Base-by-base conservation (phyloP, 1,140 invertebrate genomes). In the Onthophagus taurus region DNA sequence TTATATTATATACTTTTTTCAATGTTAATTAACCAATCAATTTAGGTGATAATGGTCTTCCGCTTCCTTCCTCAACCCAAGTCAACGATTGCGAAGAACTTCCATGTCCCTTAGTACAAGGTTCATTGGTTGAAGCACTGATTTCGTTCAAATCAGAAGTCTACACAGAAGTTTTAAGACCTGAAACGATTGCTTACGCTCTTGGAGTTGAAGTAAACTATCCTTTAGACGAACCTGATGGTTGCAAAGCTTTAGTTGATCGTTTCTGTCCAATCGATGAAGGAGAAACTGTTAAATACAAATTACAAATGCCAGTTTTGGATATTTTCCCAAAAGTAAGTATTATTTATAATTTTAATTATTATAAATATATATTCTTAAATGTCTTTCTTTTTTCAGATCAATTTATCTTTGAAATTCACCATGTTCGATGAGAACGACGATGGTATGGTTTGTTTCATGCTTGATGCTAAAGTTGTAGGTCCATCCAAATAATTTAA, bases 251-350 rank as follows among this genome's bases (percentile, higher is more conserved):
- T 8, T 20, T 45, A 6, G 31, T n/a, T 11, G 33, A 39, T 31
- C 19, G 26, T 1, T 26, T 17, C 4, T 45, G 44, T 39, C 44
- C 44, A 7, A 30, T 45, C 3, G 35, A 39, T n/a, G 11, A 3
- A 31, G 18, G 26, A 4, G 44, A 45, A 38, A 16, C 20, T 13
- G 44, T 36, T n/a, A 9, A 6, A 23, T 45, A 45, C 31, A 30
- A 45, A 12, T 13, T 45, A 5, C 12, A 16, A 6, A 39, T 45
- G 35, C 35, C 35, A n/a, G 11, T 45, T 16, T 5, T 11, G 7
- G 3, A n/a, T 7, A 21, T 19, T 17, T 45, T 31, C 17, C 44
- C 44, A 3, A 31, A 1, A 13, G 44, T 45, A 39, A 45, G 7
- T 18, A n/a, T n/a, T n/a, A n/a, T n/a, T n/a, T n/a, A n/a, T n/a